A percentile compares a stretch with the other conserved stretches of the same genome.
Evolutionary conservation across 2,888 invertebrate genomes (phyloP).

Genomic region (Schizaphis graminum): DNA sequence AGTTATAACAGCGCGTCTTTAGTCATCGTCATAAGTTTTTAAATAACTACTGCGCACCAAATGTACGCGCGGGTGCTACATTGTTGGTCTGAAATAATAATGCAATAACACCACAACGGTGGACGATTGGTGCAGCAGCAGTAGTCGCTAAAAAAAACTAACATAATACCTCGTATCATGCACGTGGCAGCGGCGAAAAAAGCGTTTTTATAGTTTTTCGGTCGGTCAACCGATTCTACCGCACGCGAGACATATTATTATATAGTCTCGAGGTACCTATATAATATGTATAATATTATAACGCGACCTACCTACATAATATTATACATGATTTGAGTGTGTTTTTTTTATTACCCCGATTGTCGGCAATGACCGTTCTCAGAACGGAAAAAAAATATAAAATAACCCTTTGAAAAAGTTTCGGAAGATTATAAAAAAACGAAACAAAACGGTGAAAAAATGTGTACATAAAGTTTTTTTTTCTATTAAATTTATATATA

Average conservation of each 20-base stretch:
- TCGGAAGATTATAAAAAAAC: conserved; percentile 46
- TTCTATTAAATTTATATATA: neutral
- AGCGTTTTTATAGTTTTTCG: conserved; percentile 19
- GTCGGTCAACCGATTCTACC: conserved; percentile 20
- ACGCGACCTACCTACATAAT: conserved; percentile 9
- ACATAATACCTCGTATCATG: neutral
- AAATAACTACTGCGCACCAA: conserved; percentile 1
- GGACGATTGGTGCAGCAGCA: neutral
- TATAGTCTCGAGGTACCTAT: neutral
- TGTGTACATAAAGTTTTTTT: conserved; percentile 30
- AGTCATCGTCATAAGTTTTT: neutral
- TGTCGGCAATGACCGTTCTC: conserved; percentile 28
- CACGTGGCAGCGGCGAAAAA: conserved; percentile 47
- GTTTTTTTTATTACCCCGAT: conserved; percentile 37
- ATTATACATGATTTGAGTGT: neutral
- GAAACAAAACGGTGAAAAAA: neutral
- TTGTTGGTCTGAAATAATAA: neutral
- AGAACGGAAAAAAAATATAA: conserved; percentile 27
- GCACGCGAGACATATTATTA: neutral
- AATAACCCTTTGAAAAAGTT: conserved; percentile 60
- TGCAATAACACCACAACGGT: neutral
- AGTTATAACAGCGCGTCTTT: neutral
- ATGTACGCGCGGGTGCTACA: neutral
- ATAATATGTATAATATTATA: neutral
- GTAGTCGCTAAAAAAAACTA: neutral